Percentiles rank a stretch among this genome's conserved stretches.
Conservation (phyloP, 1,140 invertebrate genomes). For the Pseudomyrmex dendroicus region DNA sequence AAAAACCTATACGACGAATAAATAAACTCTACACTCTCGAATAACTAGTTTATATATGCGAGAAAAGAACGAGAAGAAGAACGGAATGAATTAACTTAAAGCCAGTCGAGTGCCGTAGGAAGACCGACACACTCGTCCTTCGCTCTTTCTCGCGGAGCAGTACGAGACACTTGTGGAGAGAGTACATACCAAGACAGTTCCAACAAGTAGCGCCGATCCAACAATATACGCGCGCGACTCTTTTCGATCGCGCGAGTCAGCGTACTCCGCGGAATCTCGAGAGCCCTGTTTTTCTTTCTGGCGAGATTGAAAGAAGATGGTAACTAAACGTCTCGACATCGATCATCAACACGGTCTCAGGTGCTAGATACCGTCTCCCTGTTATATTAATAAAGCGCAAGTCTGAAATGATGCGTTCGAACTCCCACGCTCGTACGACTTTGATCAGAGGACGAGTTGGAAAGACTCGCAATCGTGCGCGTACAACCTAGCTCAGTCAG, state of each 20-base stretch:
- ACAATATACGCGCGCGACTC: slow-evolving; percentile 51
- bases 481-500: not conserved
- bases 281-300: not conserved
- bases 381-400: not conserved
- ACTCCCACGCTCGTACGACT: slow-evolving; percentile 22
- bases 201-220: slow-evolving; percentile 75
- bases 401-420: not conserved
- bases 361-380: slow-evolving; percentile 27
- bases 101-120: slow-evolving; percentile 61
- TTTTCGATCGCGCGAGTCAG: slow-evolving; percentile 1
- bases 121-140: slow-evolving; percentile 69
- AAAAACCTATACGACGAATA: slow-evolving; percentile 2
- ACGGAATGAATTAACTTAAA: slow-evolving; percentile 58
- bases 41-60: not conserved
- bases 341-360: slow-evolving; percentile 30
- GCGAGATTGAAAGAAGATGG: not conserved
- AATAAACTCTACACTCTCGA: slow-evolving; percentile 32
- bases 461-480: slow-evolving; percentile 6
- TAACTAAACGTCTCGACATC: slow-evolving; percentile 28
- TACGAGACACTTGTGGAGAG: slow-evolving; percentile 45
- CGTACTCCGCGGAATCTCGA: not conserved
- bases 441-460: not conserved
- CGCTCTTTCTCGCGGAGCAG: slow-evolving; percentile 32
- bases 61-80: slow-evolving; percentile 28
- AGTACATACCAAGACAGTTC: slow-evolving; percentile 55